Conservation (phyloP, 2,888 invertebrate species). For the Clivina fossor region DNA sequence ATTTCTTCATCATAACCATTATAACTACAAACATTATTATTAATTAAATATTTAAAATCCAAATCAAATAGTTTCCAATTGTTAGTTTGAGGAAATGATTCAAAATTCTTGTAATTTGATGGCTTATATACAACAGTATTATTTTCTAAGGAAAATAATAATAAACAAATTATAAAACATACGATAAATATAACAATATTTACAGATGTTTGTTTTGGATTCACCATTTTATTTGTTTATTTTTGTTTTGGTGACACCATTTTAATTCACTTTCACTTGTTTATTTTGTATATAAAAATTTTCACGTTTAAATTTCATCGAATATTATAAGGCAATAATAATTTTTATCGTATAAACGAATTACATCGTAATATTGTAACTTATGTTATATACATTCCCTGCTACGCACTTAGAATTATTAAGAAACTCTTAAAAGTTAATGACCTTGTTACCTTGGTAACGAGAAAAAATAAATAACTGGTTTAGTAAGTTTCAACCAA, state of each 20-base stretch:
- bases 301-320: too few species aligned
- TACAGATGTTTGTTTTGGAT: conserved; percentile 19
- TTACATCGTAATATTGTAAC: too few species aligned
- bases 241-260: conserved; percentile 5
- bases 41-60: conserved; percentile 45
- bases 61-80: conserved; percentile 43
- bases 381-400: too few species aligned
- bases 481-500: too few species aligned
- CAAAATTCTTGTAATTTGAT: conserved; percentile 3
- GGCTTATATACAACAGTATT: conserved; percentile 4
- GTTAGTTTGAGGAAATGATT: conserved; percentile 12
- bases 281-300: too few species aligned
- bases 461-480: too few species aligned
- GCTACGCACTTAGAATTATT: too few species aligned
- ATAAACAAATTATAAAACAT: conserved; percentile 24
- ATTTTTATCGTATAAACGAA: too few species aligned
- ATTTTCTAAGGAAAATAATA: conserved; percentile 28
- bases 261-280: neutral
- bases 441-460: too few species aligned
- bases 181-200: conserved; percentile 21
- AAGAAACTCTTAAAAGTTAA: too few species aligned
- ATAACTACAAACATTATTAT: conserved; percentile 41
- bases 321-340: too few species aligned
- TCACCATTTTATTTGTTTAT: conserved; percentile 9
- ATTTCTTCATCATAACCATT: conserved; percentile 39